Conservation (phyloP, 2,797 vertebrate genomes). For the Sebastes oblongus region DNA sequence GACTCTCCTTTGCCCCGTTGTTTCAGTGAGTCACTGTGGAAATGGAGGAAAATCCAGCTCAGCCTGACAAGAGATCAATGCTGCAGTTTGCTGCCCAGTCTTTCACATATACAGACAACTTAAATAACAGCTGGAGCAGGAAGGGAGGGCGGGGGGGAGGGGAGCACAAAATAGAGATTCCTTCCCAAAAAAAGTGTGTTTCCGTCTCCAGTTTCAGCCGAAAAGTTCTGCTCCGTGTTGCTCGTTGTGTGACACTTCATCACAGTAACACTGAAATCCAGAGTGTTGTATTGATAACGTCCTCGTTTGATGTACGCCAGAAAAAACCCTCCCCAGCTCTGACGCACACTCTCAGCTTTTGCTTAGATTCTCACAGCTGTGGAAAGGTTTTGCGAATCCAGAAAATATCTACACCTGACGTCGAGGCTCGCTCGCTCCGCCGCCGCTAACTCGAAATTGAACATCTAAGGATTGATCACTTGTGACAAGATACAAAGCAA, state of each 20-base stretch:
- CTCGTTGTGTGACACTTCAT: conserved; percentile 23
- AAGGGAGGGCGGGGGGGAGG: background rate
- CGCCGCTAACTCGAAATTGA: conserved; percentile 27
- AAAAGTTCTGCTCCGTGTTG: conserved; percentile 24
- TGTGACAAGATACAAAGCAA: conserved; percentile 64
- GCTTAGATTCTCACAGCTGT: background rate
- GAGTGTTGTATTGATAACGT: background rate
- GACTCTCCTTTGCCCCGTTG: background rate
- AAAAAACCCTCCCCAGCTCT: conserved; percentile 6
- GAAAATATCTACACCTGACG: conserved; percentile 50
- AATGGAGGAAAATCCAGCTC: conserved; percentile 39
- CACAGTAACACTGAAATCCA: conserved; percentile 37
- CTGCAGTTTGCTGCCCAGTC: conserved; percentile 39
- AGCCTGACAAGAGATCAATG: background rate
- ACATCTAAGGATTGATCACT: conserved; percentile 62
- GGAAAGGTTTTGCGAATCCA: conserved; percentile 12
- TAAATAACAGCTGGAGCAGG: conserved; percentile 24
- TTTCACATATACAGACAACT: conserved; percentile 52
- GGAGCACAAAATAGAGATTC: background rate
- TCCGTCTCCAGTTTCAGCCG: background rate
- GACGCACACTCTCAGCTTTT: background rate
- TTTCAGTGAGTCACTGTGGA: conserved; percentile 19
- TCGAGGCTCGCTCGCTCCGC: conserved; percentile 15
- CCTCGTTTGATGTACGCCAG: background rate
- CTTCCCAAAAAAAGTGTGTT: conserved; percentile 11